Conservation (phyloP, 1,140 invertebrate species). For the Hydropsyche tenuis region DNA sequence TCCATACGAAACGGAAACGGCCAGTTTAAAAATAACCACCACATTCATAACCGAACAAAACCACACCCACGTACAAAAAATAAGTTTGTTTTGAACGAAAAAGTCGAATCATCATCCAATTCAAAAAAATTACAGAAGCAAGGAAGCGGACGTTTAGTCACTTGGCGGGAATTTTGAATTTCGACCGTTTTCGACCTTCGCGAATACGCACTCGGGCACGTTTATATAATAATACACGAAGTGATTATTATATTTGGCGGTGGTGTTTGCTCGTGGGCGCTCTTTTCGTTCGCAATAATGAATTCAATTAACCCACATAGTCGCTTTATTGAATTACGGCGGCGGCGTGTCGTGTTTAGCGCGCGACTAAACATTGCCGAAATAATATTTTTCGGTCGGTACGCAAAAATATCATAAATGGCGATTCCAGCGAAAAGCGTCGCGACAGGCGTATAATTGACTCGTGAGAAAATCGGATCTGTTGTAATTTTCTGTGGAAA, state of each 20-base stretch:
- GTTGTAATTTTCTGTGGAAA: too few relatives aligned
- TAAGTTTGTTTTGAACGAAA: too few relatives aligned
- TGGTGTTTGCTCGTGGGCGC: not conserved
- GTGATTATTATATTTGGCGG: too few relatives aligned
- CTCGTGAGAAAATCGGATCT: too few relatives aligned
- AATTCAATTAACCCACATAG: slow-evolving; percentile 5
- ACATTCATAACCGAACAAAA: too few relatives aligned
- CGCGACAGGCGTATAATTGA: too few relatives aligned
- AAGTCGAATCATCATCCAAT: not conserved
- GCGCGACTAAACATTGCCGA: not conserved
- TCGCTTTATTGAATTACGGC: slow-evolving; percentile 2
- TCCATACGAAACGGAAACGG: too few relatives aligned
- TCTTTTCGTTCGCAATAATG: slow-evolving; percentile 10
- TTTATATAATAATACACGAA: too few relatives aligned
- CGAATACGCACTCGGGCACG: slow-evolving; percentile 13
- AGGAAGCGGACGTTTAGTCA: slow-evolving; percentile 20
- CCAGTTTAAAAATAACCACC: too few relatives aligned
- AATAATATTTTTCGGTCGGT: not conserved
- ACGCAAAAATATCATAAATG: not conserved
- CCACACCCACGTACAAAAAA: too few relatives aligned
- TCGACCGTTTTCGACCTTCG: not conserved
- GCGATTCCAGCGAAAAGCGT: too few relatives aligned
- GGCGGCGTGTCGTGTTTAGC: not conserved
- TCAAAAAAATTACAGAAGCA: not conserved
- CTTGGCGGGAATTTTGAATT: slow-evolving; percentile 15